A percentile compares a stretch with the other conserved stretches of the same genome.
Evolutionary conservation across 2,797 vertebrate genomes (phyloP).

Genomic region (Pristis pectinata): DNA sequence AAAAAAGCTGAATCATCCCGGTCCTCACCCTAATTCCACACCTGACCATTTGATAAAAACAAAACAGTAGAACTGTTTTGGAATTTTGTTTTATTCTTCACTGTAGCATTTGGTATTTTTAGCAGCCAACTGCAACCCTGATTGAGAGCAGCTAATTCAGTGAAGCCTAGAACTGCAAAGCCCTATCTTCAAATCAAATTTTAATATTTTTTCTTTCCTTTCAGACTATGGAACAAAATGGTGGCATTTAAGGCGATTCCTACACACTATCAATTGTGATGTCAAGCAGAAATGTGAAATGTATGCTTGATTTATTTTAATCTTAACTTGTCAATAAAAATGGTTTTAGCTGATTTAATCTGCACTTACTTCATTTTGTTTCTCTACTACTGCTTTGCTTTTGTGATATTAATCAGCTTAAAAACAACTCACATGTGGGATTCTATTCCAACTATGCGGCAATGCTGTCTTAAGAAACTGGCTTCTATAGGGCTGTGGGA

Average conservation of each 20-base stretch:
- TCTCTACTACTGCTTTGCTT: background rate
- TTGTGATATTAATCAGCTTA: background rate
- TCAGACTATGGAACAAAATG: background rate
- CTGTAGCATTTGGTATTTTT: background rate
- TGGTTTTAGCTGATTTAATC: background rate
- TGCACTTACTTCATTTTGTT: background rate
- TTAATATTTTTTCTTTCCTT: background rate
- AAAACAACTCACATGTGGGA: no score
- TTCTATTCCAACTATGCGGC: no score
- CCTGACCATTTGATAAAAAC: background rate
- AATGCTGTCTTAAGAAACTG: no score
- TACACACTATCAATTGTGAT: background rate
- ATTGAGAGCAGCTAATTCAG: background rate
- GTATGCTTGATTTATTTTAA: background rate
- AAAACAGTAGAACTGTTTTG: background rate
- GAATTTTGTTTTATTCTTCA: background rate
- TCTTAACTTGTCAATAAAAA: background rate
- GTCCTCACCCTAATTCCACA: background rate
- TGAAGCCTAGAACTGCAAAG: background rate
- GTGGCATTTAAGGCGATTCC: background rate
- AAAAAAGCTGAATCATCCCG: background rate
- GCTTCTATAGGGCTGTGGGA: background rate
- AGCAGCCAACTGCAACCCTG: background rate
- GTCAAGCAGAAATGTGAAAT: background rate
- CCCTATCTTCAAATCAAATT: background rate